Percentiles rank a stretch among this genome's conserved stretches.
Conservation (phyloP, 2,113 vertebrate species). For the Diglossa brunneiventris region DNA sequence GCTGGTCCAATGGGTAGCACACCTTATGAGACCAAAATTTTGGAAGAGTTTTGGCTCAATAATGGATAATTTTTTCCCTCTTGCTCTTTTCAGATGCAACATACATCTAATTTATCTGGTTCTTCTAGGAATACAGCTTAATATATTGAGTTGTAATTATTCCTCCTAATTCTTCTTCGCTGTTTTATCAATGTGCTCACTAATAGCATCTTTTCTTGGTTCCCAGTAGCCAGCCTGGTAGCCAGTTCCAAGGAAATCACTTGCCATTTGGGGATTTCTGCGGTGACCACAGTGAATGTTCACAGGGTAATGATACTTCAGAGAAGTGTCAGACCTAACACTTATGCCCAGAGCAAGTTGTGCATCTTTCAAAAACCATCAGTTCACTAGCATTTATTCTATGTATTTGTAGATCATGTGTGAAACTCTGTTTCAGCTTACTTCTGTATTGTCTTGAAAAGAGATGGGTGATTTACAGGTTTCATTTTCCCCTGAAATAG, state of each 20-base stretch:
- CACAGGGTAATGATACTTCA: background rate
- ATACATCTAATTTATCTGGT: background rate
- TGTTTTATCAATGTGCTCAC: background rate
- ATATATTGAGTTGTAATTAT: background rate
- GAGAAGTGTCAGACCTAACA: background rate
- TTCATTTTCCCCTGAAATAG: background rate
- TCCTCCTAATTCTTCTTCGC: background rate
- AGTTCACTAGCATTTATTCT: background rate
- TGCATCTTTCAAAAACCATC: background rate
- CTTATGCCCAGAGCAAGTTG: background rate
- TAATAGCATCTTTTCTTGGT: background rate
- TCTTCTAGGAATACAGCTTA: background rate
- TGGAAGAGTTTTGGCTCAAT: background rate
- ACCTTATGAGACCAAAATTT: background rate
- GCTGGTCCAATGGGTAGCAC: background rate
- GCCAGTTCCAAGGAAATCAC: background rate
- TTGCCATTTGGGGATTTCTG: background rate
- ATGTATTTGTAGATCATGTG: background rate
- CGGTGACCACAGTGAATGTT: background rate
- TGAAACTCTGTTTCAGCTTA: background rate
- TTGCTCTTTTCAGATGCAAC: background rate
- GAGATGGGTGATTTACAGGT: background rate
- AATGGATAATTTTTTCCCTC: background rate
- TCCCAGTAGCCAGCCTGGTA: background rate
- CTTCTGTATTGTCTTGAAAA: background rate